Evolutionary conservation across 2,797 vertebrate species (phyloP), one percentile per base, ranked within the genome.

Genomic region (Acanthopagrus latus): DNA sequence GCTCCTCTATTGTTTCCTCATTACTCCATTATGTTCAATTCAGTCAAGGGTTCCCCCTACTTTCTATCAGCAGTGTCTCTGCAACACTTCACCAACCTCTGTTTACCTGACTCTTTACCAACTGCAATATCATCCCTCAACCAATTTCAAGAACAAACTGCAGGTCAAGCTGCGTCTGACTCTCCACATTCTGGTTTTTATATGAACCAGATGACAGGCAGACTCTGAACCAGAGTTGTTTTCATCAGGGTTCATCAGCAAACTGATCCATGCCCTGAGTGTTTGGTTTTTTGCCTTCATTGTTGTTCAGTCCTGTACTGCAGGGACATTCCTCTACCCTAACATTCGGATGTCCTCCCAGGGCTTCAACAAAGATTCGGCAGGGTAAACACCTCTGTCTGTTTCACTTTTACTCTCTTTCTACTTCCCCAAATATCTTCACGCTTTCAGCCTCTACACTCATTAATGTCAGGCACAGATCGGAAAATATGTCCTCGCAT

Each of bases 11-110:
- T 82, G 74, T 82, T 84, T 83, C 76, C 55, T 86, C 63, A 85
- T 88, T 62, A 85, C 67, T 87, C 52, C 18, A 81, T 80, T 81
- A 81, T 83, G 70, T 88, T 84, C 70, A 58, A 23, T 84, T 82
- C 63, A 80, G 68, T 81, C 63, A 76, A 62, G 58, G 62, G n/a
- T 74, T 33, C 47, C 54, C 27, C 23, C 11, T 64, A 77, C 43
- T 71, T 64, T 71, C 74, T 85, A 76, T 73, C 74, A 60, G 56
- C 79, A 70, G 51, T 81, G 51, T 77, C 54, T 66, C 72, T 67
- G 47, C 43, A 82, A 74, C 46, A 59, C 46, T 80, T 81, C 50
- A 54, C 11, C n/a, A 78, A 50, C 62, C 33, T 80, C 56, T 64
- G 57, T 59, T 84, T 74, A 76, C 57, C 18, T 29, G 66, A 64